Evolutionary conservation across 2,797 vertebrate genomes (phyloP).

Genomic region (Sebastes vulpes): DNA sequence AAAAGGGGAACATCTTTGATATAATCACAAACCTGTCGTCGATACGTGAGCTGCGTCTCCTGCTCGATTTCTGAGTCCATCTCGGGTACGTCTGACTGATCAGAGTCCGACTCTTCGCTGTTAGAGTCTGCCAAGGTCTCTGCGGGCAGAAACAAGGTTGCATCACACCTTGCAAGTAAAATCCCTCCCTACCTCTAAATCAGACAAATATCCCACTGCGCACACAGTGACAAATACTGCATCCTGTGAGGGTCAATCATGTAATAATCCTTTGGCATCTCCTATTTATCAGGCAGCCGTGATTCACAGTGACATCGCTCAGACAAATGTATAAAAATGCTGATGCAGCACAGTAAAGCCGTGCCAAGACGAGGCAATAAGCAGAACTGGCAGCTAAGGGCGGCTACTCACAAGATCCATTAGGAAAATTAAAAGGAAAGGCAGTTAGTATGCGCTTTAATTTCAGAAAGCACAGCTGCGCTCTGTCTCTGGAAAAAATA

Average conservation of each 20-base stretch:
- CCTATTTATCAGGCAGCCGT: slow-evolving; percentile 59
- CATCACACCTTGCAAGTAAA: slow-evolving; percentile 14
- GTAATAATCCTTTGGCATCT: slow-evolving; percentile 57
- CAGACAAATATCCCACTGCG: slow-evolving; percentile 19
- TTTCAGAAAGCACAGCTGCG: slow-evolving; percentile 70
- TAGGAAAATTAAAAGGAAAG: slow-evolving; percentile 85
- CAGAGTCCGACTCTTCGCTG: slow-evolving; percentile 98
- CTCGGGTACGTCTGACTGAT: slow-evolving; percentile 98
- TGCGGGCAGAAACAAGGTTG: slow-evolving; percentile 73
- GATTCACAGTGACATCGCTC: slow-evolving; percentile 59
- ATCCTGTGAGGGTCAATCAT: slow-evolving; percentile 32
- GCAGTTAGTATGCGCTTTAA: slow-evolving; percentile 66
- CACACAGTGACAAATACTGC: slow-evolving; percentile 5
- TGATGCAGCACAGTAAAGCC: slow-evolving; percentile 71
- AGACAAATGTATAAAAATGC: slow-evolving; percentile 72
- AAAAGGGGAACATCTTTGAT: not conserved
- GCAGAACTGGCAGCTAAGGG: slow-evolving; percentile 70
- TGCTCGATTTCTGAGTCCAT: slow-evolving; percentile 99
- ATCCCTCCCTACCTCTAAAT: slow-evolving; percentile 13
- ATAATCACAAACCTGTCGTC: slow-evolving; percentile 89
- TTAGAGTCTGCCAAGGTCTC: slow-evolving; percentile 96
- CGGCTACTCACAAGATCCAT: slow-evolving; percentile 76
- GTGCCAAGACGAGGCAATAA: slow-evolving; percentile 70
- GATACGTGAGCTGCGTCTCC: slow-evolving; percentile 96
- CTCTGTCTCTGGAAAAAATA: slow-evolving; percentile 60